A percentile compares a stretch with the other conserved stretches of the same genome.
phyloP scores from a whole-genome alignment of 1,140 invertebrate genomes.

The Triops cancriformis region DNA sequence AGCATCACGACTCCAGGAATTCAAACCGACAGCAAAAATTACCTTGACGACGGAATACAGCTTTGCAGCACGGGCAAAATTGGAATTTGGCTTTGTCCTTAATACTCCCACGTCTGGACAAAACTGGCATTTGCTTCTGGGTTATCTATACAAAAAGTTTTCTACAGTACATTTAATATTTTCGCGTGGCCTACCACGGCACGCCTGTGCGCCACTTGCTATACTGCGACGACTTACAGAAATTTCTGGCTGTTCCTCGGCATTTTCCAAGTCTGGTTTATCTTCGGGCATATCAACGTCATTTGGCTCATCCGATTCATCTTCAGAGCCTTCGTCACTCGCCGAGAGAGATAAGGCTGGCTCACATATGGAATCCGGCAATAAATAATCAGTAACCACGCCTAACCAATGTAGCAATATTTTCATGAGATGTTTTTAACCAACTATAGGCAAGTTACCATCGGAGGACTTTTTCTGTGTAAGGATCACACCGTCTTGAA shows the following conservation, averaged over 20 bases:
- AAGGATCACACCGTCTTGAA: background rate
- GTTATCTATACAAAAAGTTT: background rate
- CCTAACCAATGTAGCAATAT: background rate
- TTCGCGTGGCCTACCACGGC: too few species aligned
- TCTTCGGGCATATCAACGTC: background rate
- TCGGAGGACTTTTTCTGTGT: background rate
- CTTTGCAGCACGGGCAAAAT: background rate
- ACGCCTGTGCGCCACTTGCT: too few species aligned
- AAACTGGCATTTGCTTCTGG: background rate
- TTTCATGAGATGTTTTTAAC: background rate
- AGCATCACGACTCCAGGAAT: background rate
- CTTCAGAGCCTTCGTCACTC: background rate
- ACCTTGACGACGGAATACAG: slow-evolving; percentile 8
- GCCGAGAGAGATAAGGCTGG: background rate
- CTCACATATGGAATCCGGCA: background rate
- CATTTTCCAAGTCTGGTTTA: background rate
- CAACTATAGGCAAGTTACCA: background rate
- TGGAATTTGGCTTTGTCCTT: background rate
- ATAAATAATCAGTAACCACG: background rate
- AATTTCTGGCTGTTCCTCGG: background rate
- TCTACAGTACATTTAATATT: too few species aligned
- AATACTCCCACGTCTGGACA: background rate
- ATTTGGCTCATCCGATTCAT: background rate
- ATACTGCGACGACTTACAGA: too few species aligned
- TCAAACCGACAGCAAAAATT: background rate